Conservation (phyloP, 2,888 invertebrate genomes). For the Torymus tubicola region DNA sequence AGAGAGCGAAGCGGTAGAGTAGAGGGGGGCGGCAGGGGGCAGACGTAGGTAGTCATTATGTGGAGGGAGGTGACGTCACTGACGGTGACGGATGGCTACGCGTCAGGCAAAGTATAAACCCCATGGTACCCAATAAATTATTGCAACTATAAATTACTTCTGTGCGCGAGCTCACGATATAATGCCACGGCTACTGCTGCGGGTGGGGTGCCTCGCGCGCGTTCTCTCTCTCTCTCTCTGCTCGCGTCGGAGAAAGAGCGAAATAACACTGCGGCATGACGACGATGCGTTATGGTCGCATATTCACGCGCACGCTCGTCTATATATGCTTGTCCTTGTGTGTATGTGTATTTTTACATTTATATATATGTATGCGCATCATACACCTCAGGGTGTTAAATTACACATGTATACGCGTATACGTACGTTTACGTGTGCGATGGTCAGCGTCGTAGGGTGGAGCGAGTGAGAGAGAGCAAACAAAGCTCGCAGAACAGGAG, state of each 20-base stretch:
- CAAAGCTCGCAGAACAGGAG: conserved; percentile 7
- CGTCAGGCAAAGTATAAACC: conserved; percentile 77
- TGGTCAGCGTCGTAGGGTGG: conserved; percentile 11
- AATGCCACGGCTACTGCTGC: conserved; percentile 75
- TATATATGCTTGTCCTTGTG: no score
- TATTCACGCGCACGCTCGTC: conserved; percentile 11
- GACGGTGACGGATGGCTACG: conserved; percentile 77
- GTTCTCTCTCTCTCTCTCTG: conserved; percentile 4
- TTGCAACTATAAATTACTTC: conserved; percentile 77
- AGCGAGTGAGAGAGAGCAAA: conserved; percentile 39
- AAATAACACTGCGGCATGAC: not conserved
- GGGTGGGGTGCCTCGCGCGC: conserved; percentile 63
- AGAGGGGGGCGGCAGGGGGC: conserved; percentile 57
- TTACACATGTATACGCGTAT: no score
- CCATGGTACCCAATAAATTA: conserved; percentile 77
- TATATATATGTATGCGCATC: no score
- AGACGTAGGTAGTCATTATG: conserved; percentile 76
- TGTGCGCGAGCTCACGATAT: conserved; percentile 69
- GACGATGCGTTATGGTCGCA: conserved; percentile 54
- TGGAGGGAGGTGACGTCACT: conserved; percentile 76
- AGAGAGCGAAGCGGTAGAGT: conserved; percentile 52
- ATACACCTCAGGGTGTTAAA: no score
- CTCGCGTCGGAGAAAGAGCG: conserved; percentile 9
- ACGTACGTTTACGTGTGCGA: not conserved
- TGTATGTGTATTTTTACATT: no score